A percentile compares a stretch with the other conserved stretches of the same genome.
Evolutionary conservation across 2,797 vertebrate genomes (phyloP).

Genomic region (Sphenodon punctatus): DNA sequence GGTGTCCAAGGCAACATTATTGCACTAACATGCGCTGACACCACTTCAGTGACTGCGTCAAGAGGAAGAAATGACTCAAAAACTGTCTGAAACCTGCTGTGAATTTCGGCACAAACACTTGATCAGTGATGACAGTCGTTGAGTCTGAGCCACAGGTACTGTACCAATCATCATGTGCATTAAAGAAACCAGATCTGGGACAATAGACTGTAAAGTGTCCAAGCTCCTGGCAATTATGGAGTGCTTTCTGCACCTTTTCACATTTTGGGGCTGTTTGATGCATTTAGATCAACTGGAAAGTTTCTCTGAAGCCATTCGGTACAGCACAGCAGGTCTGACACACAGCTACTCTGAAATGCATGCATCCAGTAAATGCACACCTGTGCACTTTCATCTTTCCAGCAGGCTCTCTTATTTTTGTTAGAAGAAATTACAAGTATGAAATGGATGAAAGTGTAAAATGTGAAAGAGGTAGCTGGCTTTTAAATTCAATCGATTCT

Average conservation of each 20-base stretch:
- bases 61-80: constrained; percentile 1
- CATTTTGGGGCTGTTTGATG: constrained; percentile 48
- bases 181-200: constrained; percentile 25
- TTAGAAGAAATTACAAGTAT: background rate
- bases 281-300: constrained; percentile 31
- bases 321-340: constrained; percentile 29
- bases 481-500: constrained; percentile 34
- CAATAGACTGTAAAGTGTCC: background rate
- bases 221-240: background rate
- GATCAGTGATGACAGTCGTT: constrained; percentile 6
- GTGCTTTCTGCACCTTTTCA: constrained; percentile 13
- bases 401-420: constrained; percentile 40
- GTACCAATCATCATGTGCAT: background rate
- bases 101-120: background rate
- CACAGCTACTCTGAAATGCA: constrained; percentile 16
- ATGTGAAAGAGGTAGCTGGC: constrained; percentile 16
- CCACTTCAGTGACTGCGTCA: background rate
- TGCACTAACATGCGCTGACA: background rate
- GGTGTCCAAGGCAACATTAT: background rate
- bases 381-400: constrained; percentile 46
- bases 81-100: background rate
- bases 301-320: constrained; percentile 11
- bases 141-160: constrained; percentile 13
- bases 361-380: background rate
- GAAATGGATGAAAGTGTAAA: constrained; percentile 24